Evolutionary conservation across 2,797 vertebrate species (phyloP), one percentile per base, ranked within the genome.

Genomic region (Arrhamphus sclerolepis): DNA sequence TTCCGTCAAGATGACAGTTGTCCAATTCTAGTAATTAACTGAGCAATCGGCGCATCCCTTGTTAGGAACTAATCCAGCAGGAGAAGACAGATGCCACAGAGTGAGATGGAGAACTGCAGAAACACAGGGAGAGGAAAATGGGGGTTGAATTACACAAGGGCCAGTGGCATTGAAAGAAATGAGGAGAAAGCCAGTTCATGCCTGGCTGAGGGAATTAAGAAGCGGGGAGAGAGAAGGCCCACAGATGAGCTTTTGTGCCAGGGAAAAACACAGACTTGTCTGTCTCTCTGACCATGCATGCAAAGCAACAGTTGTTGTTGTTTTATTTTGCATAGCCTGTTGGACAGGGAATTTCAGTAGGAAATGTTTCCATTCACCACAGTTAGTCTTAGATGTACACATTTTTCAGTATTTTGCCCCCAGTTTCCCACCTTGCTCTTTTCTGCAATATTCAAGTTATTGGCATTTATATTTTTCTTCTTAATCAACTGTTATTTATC

Each of bases 161-260:
- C 56, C 17, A 40, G 46, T 18, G 53, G 46, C 21, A 55, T 39
- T 14, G 31, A 31, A 48, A 63, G 66, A 44, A 17, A 14, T 34
- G 3, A 67, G 41, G 60, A 84, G 82, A 19, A 50, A 70, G 71
- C 44, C 72, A 67, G 69, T 77, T 72, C 64, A 77, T 80, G 74
- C 42, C 77, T 72, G 65, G 81, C 59, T 75, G 71, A 75, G 63
- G 42, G 72, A 80, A 72, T 72, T 66, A 65, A 66, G 63, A 66
- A 62, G 46, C 65, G 62, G 50, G 55, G 68, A 62, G 72, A 47
- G 39, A 24, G n/a, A 72, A 68, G 55, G 64, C 62, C 62, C 55
- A 77, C 66, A 78, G 68, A 84, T 78, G 72, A 83, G 78, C 48
- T 74, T 85, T 70, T 81, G 72, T 72, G 69, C 59, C 66, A 66